Conservation (phyloP, 64 coral and sea anemone genomes). For the Cladopsammia gracilis region DNA sequence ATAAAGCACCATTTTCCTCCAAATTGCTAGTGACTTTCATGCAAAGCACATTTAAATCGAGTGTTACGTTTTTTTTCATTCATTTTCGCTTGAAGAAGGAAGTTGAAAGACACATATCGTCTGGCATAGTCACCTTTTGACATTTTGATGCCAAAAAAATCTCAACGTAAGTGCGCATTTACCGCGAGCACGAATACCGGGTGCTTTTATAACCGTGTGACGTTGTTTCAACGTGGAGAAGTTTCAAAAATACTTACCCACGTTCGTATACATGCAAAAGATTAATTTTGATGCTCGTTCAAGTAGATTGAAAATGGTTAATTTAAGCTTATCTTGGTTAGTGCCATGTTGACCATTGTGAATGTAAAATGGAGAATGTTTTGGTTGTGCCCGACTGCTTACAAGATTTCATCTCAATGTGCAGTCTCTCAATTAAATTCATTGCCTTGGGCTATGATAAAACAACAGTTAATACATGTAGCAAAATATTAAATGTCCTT, state of each 20-base stretch:
- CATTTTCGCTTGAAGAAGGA: not conserved
- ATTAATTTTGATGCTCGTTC: not conserved
- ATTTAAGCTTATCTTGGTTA: slow-evolving; percentile 13
- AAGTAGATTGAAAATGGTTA: not conserved
- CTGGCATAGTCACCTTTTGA: not conserved
- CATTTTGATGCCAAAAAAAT: slow-evolving; percentile 21
- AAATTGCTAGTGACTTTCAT: not conserved
- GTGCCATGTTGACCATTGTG: not conserved
- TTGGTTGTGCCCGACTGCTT: not conserved
- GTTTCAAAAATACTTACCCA: not conserved
- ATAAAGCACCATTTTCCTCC: not conserved
- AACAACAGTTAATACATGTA: not conserved
- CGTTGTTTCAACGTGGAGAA: not conserved
- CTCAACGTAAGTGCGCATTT: not conserved
- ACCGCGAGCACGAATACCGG: not conserved
- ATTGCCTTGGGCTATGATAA: slow-evolving; percentile 12
- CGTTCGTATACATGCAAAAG: too few relatives aligned
- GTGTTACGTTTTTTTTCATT: not conserved
- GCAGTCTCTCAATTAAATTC: not conserved
- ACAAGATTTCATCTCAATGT: slow-evolving; percentile 10
- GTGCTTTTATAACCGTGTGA: not conserved
- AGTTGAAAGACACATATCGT: not conserved
- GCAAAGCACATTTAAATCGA: not conserved
- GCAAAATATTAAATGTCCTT: slow-evolving; percentile 20
- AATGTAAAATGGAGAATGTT: slow-evolving; percentile 11